Evolutionary conservation across 2,113 vertebrate species (phyloP), one percentile per base, ranked within the genome.

Genomic region (Burhinus oedicnemus): DNA sequence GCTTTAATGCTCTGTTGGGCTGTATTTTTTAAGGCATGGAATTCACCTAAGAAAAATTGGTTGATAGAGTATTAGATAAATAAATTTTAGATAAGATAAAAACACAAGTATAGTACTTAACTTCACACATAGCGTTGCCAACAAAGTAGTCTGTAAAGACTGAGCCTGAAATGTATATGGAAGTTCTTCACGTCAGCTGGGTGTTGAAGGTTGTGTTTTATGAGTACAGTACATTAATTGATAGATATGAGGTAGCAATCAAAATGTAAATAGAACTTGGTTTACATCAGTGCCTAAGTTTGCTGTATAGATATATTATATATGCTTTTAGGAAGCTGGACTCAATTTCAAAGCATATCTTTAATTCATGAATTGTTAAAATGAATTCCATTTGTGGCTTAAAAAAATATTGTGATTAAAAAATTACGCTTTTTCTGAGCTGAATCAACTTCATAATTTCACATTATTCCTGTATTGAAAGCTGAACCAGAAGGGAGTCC

Each of bases 331-430:
- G 77, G 65, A 93, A 69, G 62, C 91, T 77, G 74, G 95, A 71
- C 85, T 96, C 93, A 83, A 91, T 96, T 96, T 95, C 94, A 93
- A 95, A 89, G 66, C 47, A 18, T 87, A 96, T 93, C 94, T 96
- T 96, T 96, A 96, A 96, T 96, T 97, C 96, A 97, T 95, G 95
- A 97, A 92, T 90, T 87, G 90, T 92, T 94, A 91, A 96, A 96
- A 89, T 94, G 1, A 80, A 94, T 94, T 96, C 82, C 83, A 83
- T 96, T 95, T 92, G 95, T 38, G 61, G 80, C 54, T 92, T 94
- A 90, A 76, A 96, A 40, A 94, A 95, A 95, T 96, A 87, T 68
- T 76, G 65, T 89, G 88, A 95, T 96, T 94, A 79, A 94, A 95
- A 92, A 95, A 96, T 68, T 79, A 93, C 74, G 52, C 17, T 78